Evolutionary conservation across 2,113 vertebrate species (phyloP).

Genomic region (Phalacrocorax aristotelis): DNA sequence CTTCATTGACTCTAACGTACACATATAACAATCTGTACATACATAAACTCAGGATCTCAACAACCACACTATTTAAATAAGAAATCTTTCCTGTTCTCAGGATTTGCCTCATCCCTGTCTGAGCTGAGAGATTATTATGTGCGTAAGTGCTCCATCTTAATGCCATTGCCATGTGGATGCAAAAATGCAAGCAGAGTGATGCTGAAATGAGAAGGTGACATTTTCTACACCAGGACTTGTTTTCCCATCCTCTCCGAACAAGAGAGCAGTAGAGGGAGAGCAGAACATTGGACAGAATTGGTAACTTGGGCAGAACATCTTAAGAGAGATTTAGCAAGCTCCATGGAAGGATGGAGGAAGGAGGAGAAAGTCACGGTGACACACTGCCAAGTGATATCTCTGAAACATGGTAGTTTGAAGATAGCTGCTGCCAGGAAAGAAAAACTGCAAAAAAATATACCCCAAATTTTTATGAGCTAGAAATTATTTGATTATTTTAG

Average conservation of each 20-base stretch:
- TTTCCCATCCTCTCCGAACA: neutral
- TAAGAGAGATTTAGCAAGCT: neutral
- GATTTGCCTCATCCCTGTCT: neutral
- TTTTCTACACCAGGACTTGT: neutral
- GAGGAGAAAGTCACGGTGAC: neutral
- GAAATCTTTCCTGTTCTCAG: neutral
- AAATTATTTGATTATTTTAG: neutral
- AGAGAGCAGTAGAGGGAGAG: neutral
- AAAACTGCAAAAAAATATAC: neutral
- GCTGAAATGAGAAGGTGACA: neutral
- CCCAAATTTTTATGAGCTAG: neutral
- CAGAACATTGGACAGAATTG: neutral
- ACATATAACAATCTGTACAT: neutral
- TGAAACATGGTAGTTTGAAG: slow-evolving; percentile 3
- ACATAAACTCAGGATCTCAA: neutral
- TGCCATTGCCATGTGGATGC: neutral
- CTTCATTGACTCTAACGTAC: neutral
- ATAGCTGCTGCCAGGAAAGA: neutral
- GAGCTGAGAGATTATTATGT: neutral
- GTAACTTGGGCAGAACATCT: neutral
- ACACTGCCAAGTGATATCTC: neutral
- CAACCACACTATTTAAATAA: neutral
- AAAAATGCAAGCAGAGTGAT: neutral
- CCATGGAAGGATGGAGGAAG: neutral
- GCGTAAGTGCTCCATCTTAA: neutral